Evolutionary conservation across 2,888 invertebrate genomes (phyloP).

Genomic region (Troides helena): DNA sequence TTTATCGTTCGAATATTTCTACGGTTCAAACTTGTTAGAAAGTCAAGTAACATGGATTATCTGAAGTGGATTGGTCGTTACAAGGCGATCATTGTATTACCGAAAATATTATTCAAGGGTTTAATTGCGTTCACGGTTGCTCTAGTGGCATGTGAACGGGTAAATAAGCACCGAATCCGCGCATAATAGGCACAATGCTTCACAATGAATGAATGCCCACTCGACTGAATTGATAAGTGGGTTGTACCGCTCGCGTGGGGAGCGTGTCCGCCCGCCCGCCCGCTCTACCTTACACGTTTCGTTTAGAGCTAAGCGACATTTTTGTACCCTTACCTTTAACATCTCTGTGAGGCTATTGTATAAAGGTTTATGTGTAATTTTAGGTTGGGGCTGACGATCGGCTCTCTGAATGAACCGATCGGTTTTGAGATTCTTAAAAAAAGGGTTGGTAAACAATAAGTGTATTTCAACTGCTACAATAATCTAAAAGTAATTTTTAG

Average conservation of each 20-base stretch:
- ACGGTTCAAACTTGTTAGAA: not conserved
- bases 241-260: slow-evolving; percentile 61
- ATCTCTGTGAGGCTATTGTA: slow-evolving; percentile 12
- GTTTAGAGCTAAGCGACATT: slow-evolving; percentile 1
- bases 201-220: slow-evolving; percentile 77
- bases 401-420: too few species aligned
- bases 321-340: slow-evolving; percentile 9
- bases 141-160: slow-evolving; percentile 60
- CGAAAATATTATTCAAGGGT: slow-evolving; percentile 30
- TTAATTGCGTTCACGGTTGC: slow-evolving; percentile 30
- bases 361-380: not conserved
- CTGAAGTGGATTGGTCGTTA: slow-evolving; percentile 8
- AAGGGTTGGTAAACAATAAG: too few species aligned
- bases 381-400: too few species aligned
- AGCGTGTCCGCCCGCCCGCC: slow-evolving; percentile 56
- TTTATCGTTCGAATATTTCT: not conserved
- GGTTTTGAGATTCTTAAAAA: too few species aligned
- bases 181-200: slow-evolving; percentile 72
- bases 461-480: too few species aligned
- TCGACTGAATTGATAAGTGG: slow-evolving; percentile 79
- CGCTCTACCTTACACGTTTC: slow-evolving; percentile 26
- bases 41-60: not conserved
- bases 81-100: slow-evolving; percentile 15
- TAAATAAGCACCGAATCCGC: slow-evolving; percentile 68
- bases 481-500: too few species aligned